These are phyloP conservation scores for Protonemura montana DNA, from an alignment of 2,888 invertebrate species.

Conservation along the genomic window DNA sequence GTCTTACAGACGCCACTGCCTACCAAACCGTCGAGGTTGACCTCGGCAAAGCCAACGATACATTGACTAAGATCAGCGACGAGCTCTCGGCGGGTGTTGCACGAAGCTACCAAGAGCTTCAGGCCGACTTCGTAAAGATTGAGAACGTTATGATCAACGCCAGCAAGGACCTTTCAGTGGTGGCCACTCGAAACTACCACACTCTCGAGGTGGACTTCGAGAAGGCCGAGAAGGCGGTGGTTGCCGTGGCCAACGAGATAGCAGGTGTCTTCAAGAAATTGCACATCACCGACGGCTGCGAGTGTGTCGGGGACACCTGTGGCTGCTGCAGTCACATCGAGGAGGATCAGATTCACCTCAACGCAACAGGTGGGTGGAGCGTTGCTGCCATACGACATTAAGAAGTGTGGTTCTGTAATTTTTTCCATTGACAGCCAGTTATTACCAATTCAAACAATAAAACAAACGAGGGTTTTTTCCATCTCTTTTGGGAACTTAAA, in stretches of 20 bases:
- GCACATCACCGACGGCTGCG: slow-evolving; percentile 46
- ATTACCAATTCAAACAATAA: too few species aligned
- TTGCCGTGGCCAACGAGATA: background rate
- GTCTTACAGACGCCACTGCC: too few species aligned
- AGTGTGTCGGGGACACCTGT: slow-evolving; percentile 47
- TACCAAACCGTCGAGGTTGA: background rate
- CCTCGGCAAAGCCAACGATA: background rate
- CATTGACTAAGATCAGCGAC: background rate
- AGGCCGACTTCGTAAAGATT: background rate
- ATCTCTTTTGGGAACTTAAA: too few species aligned
- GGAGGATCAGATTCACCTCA: slow-evolving; percentile 46
- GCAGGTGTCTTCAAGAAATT: background rate
- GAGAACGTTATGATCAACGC: background rate
- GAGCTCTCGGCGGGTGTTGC: background rate
- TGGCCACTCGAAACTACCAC: background rate
- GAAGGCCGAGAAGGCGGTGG: background rate
- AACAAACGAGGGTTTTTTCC: too few species aligned
- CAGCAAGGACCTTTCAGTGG: too few species aligned
- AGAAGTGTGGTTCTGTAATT: background rate
- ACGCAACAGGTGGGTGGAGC: slow-evolving; percentile 46
- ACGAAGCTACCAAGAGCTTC: background rate
- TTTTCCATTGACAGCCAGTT: background rate
- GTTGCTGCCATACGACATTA: background rate
- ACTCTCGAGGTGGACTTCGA: background rate
- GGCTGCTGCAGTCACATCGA: slow-evolving; percentile 50